Evolutionary conservation across 1,140 invertebrate species (phyloP).

Genomic region (Cydia splendana): DNA sequence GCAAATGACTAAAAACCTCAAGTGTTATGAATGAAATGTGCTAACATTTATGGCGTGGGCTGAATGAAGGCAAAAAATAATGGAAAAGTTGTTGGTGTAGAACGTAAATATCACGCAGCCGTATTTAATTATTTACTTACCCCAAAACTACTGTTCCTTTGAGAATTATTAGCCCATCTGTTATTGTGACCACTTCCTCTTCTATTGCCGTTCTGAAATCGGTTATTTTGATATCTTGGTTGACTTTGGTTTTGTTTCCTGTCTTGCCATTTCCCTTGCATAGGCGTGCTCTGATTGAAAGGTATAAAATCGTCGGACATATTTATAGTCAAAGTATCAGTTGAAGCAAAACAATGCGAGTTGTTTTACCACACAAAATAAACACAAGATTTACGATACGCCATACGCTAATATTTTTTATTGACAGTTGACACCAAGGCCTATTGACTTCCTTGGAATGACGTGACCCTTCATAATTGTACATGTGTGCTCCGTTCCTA

Average conservation of each 20-base stretch:
- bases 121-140: constrained; percentile 42
- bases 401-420: background rate
- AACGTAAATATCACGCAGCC: too few species aligned
- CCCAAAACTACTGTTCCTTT: constrained; percentile 57
- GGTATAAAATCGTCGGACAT: constrained; percentile 74
- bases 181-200: constrained; percentile 49
- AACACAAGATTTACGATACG: background rate
- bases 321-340: constrained; percentile 32
- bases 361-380: background rate
- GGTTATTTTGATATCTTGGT: constrained; percentile 47
- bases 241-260: constrained; percentile 48
- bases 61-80: too few species aligned
- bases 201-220: constrained; percentile 46
- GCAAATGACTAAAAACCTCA: too few species aligned
- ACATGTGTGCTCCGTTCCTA: too few species aligned
- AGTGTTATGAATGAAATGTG: too few species aligned
- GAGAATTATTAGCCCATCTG: constrained; percentile 56
- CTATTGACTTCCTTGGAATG: too few species aligned
- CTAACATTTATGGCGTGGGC: too few species aligned
- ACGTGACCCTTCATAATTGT: too few species aligned
- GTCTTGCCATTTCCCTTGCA: constrained; percentile 55
- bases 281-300: constrained; percentile 69
- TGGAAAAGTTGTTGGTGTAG: too few species aligned
- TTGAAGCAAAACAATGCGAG: background rate
- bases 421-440: background rate